A percentile compares a stretch with the other conserved stretches of the same genome.
These are phyloP conservation scores for Phoxinus dragarum DNA, from an alignment of 2,797 vertebrate species.

Conservation along the genomic window DNA sequence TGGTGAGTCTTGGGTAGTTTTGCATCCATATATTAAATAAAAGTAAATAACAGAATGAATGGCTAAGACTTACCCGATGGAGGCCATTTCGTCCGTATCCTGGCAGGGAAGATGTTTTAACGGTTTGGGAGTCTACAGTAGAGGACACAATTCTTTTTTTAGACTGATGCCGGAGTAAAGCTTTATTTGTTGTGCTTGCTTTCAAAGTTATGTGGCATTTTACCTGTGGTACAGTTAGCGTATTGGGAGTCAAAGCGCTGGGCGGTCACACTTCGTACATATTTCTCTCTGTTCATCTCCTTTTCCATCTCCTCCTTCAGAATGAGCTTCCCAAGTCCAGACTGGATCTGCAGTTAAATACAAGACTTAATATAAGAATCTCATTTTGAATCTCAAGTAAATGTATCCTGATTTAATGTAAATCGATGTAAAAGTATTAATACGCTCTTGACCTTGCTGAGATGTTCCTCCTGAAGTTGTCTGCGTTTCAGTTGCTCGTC, in stretches of 20 bases:
- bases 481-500: conserved; percentile 92
- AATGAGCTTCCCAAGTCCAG: conserved; percentile 95
- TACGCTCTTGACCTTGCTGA: conserved; percentile 86
- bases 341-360: conserved; percentile 84
- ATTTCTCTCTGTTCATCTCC: conserved; percentile 86
- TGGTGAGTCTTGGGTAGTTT: too few relatives aligned
- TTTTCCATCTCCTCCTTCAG: conserved; percentile 97
- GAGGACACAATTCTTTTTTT: background rate
- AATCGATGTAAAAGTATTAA: background rate
- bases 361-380: background rate
- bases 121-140: conserved; percentile 72
- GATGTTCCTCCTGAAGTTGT: conserved; percentile 95
- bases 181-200: conserved; percentile 3
- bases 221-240: conserved; percentile 81
- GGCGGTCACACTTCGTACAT: conserved; percentile 82
- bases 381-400: background rate
- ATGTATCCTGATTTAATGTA: background rate
- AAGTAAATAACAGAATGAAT: background rate
- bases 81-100: conserved; percentile 95
- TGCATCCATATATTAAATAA: background rate
- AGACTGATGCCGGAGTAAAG: background rate
- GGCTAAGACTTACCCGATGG: conserved; percentile 85
- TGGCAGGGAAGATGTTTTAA: conserved; percentile 95
- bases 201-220: background rate
- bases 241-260: conserved; percentile 90